These are phyloP conservation scores for Leptoclinus maculatus DNA, from an alignment of 2,797 vertebrate genomes.

Conservation along the genomic window DNA sequence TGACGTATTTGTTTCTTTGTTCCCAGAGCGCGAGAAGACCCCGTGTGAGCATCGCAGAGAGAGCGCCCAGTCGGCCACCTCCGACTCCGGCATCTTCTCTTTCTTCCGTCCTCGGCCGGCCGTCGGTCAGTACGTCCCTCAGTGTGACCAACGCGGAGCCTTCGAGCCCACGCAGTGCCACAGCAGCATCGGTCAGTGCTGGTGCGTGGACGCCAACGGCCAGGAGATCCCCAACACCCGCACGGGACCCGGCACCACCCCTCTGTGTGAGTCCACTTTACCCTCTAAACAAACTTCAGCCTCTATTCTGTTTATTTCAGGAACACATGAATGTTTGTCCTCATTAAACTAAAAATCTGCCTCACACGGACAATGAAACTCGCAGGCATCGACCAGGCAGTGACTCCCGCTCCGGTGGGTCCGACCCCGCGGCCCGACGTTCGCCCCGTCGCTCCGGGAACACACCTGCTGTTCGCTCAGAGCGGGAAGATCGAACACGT, in stretches of 20 bases:
- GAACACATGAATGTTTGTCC: no score
- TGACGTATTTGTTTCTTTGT: neutral
- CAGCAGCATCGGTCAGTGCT: constrained; percentile 85
- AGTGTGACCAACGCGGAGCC: constrained; percentile 87
- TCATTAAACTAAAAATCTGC: neutral
- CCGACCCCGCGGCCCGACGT: constrained; percentile 88
- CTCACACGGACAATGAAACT: neutral
- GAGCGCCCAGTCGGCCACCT: constrained; percentile 52
- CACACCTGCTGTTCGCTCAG: constrained; percentile 92
- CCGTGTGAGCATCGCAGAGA: constrained; percentile 87
- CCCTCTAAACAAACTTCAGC: neutral
- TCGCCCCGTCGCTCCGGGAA: constrained; percentile 86
- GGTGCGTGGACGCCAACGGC: constrained; percentile 91
- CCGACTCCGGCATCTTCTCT: constrained; percentile 19
- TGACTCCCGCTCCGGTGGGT: constrained; percentile 81
- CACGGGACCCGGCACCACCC: constrained; percentile 76
- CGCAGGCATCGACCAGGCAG: constrained; percentile 83
- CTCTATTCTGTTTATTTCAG: neutral
- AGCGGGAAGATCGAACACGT: constrained; percentile 92
- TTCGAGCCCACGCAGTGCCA: constrained; percentile 92
- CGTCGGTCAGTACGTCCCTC: constrained; percentile 82
- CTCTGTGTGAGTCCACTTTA: constrained; percentile 69
- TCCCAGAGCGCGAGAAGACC: constrained; percentile 81
- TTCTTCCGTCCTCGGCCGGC: constrained; percentile 67
- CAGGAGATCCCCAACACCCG: constrained; percentile 89